Evolutionary conservation across 1,140 invertebrate genomes (phyloP).

Genomic region (Campoletis sonorensis): DNA sequence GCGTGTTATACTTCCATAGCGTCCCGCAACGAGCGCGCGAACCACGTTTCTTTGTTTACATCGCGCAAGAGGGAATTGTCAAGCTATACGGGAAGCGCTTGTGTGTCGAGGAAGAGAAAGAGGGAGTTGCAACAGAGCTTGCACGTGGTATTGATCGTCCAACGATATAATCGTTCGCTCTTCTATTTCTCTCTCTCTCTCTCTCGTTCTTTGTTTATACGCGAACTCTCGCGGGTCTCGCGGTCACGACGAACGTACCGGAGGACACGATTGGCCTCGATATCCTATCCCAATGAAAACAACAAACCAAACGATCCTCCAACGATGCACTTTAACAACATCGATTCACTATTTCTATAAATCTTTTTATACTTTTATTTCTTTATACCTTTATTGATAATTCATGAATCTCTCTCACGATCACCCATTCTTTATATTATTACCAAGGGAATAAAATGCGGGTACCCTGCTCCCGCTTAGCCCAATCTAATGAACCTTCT

Average conservation of each 20-base stretch:
- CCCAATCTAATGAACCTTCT: no score
- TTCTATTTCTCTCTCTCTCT: neutral
- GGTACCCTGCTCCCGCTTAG: neutral
- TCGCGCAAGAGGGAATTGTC: constrained; percentile 51
- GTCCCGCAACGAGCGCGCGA: constrained; percentile 63
- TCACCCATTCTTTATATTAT: no score
- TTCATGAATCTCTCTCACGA: no score
- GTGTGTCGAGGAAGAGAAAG: neutral
- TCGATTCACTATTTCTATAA: neutral
- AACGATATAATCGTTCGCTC: constrained; percentile 48
- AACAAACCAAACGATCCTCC: neutral
- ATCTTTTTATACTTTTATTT: neutral
- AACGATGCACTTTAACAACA: no score
- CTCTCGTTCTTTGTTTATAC: constrained; percentile 5
- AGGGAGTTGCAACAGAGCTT: constrained; percentile 33
- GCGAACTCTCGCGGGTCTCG: neutral
- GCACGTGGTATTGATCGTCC: constrained; percentile 64
- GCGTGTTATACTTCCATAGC: constrained; percentile 26
- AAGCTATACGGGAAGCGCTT: neutral
- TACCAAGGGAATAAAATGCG: constrained; percentile 1
- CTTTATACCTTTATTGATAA: neutral
- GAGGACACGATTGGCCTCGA: constrained; percentile 49
- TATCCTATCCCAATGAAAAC: constrained; percentile 5
- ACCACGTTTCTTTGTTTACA: constrained; percentile 75
- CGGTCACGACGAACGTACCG: constrained; percentile 25